Base-by-base conservation (phyloP, 92 coral and sea anemone species). In the Paramuricea clavata region DNA sequence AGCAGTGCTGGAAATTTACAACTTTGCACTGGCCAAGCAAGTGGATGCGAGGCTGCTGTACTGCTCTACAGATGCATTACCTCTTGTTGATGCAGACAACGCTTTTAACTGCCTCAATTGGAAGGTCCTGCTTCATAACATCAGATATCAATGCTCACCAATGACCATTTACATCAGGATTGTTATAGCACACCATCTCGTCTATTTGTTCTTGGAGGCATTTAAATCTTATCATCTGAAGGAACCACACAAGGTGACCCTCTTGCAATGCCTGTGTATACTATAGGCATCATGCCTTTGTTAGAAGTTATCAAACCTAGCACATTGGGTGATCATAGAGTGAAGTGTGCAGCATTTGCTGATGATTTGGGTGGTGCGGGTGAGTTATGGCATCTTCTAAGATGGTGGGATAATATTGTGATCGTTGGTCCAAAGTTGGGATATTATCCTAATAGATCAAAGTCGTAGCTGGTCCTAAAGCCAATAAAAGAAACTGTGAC, bases 361-460 rank as follows among this genome's bases (percentile, higher is more conserved):
- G 86, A 78, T 6, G 78, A 72, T 25, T 54, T 72, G 0, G 36
- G 78, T 72, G 52, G 52, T 8, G 78, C 78, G 13, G 78, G 81
- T 10, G 36, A 83, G 36, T 44, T 83, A 12, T 12, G 25, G 26
- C 76, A 78, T 1, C 84, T 85, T 0, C 74, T 33, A 27, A 13
- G 61, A 19, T 81, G 87, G 83, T 88, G 91, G 91, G 88, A 88
- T 16, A 88, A 83, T 31, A 83, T 88, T 16, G 69, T 33, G 50
- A 25, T 28, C 11, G 35, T 59, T 60, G 85, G 92, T 34, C 85
- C 88, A 27, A 62, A 27, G 22, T 25, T 88, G 23, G 91, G 88
- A 15, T 88, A 88, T 72, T 70, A 74, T 75, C 88, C 78, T 35
- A 49, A 68, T 61, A 60, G 59, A 43, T 85, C 39, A 75, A 71